Conservation (phyloP, 2,113 vertebrate species). For the Tursiops truncatus region DNA sequence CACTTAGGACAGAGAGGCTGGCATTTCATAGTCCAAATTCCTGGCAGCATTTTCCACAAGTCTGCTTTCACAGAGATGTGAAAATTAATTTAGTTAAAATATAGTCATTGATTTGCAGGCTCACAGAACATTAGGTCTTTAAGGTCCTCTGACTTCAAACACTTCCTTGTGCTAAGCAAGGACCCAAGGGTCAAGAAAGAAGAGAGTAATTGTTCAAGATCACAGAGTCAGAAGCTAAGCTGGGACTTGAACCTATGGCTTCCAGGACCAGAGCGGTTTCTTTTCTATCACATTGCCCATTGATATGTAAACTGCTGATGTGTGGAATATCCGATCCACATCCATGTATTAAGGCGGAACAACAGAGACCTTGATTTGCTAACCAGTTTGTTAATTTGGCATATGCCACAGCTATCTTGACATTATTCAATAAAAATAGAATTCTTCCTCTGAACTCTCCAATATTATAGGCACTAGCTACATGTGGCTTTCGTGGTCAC, state of each 20-base stretch:
- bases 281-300: neutral
- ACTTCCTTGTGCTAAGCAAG: neutral
- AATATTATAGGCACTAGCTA: neutral
- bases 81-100: slow-evolving; percentile 35
- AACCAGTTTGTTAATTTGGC: neutral
- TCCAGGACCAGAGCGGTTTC: neutral
- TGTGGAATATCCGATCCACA: neutral
- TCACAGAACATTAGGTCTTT: neutral
- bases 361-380: neutral
- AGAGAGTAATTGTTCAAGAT: neutral
- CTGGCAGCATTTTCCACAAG: neutral
- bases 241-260: neutral
- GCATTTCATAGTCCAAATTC: slow-evolving; percentile 39
- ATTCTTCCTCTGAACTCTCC: neutral
- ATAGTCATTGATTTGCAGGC: neutral
- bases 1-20: neutral
- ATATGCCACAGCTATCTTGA: neutral
- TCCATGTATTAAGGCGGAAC: neutral
- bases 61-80: neutral
- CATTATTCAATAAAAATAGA: neutral
- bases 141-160: neutral
- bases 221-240: neutral
- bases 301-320: neutral
- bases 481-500: neutral
- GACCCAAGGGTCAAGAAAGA: neutral